phyloP scores from a whole-genome alignment of 2,888 invertebrate genomes.

The Euplexia lucipara region DNA sequence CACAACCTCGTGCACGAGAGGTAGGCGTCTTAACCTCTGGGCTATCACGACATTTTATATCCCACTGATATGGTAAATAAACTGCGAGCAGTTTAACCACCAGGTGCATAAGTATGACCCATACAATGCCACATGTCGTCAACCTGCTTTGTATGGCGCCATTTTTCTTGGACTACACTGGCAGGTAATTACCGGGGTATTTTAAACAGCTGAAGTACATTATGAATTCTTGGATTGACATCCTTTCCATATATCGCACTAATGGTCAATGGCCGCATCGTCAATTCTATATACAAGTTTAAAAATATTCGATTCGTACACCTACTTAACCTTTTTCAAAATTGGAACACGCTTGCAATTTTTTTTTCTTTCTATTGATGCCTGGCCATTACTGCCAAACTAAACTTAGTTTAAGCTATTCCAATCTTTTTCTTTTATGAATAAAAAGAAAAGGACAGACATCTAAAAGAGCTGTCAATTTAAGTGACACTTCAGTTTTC shows the following conservation, averaged over 20 bases:
- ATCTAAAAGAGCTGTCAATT: no score
- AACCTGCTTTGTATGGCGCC: constrained; percentile 32
- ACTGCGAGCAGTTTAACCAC: constrained; percentile 24
- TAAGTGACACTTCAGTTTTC: no score
- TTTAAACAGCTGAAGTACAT: constrained; percentile 35
- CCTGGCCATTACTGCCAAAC: no score
- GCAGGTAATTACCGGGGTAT: constrained; percentile 28
- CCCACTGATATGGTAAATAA: constrained; percentile 28
- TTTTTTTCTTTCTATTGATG: no score
- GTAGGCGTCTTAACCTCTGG: no score
- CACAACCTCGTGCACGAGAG: no score
- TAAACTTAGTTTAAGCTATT: no score
- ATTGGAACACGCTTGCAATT: background rate
- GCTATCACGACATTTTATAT: constrained; percentile 22
- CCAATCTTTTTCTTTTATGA: no score
- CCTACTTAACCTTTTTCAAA: background rate
- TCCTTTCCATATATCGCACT: background rate
- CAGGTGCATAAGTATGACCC: constrained; percentile 39
- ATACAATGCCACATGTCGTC: constrained; percentile 44
- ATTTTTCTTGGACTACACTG: constrained; percentile 30
- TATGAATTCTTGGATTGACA: constrained; percentile 27
- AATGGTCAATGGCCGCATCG: background rate
- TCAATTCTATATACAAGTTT: no score
- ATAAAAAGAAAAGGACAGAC: no score
- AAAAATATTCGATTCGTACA: background rate